These are phyloP conservation scores for Pantherophis alleghaniensis DNA, from an alignment of 2,797 vertebrate genomes.

Conservation along the genomic window DNA sequence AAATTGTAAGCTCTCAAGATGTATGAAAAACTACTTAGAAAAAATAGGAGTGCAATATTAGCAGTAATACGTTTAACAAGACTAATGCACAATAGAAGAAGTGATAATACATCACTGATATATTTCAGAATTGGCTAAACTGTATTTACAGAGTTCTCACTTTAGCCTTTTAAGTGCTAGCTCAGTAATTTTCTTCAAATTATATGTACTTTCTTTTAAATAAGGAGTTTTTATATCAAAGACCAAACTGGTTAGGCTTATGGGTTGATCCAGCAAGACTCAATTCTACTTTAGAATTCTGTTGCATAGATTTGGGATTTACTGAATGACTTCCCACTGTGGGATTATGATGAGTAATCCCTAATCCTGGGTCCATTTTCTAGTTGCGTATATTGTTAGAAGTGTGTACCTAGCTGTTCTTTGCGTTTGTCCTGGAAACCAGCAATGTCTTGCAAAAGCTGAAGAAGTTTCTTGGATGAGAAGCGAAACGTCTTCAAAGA, in stretches of 20 bases:
- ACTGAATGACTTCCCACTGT: neutral
- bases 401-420: neutral
- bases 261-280: neutral
- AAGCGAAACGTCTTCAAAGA: neutral
- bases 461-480: neutral
- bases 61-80: neutral
- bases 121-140: neutral
- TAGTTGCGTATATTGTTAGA: neutral
- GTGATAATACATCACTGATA: neutral
- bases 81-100: neutral
- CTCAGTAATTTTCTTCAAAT: neutral
- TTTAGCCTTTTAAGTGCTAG: neutral
- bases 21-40: neutral
- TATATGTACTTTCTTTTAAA: neutral
- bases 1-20: neutral
- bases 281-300: neutral
- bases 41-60: neutral
- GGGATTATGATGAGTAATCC: neutral
- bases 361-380: neutral
- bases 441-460: neutral
- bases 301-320: neutral
- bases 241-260: neutral
- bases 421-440: neutral
- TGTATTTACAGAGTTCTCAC: neutral
- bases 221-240: neutral